phyloP scores from a whole-genome alignment of 92 coral and sea anemone species.

The Siderastrea siderea region DNA sequence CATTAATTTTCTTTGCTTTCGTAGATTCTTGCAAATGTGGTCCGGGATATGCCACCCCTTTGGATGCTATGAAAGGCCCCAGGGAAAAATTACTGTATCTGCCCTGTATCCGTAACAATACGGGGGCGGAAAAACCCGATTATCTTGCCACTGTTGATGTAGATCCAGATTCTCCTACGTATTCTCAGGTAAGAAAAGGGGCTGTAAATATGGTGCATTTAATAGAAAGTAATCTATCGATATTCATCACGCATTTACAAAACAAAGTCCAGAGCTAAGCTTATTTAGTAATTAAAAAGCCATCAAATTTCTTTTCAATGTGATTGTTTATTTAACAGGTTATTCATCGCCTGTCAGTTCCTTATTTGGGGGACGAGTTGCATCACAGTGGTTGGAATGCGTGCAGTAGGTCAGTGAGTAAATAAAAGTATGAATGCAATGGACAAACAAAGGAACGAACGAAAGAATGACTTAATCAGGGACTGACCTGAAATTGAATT shows the following conservation, averaged over 20 bases:
- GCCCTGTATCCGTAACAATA: conserved; percentile 84
- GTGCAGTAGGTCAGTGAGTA: conserved; percentile 87
- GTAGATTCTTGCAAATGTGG: conserved; percentile 60
- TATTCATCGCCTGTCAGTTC: conserved; percentile 91
- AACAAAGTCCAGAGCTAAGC: not conserved
- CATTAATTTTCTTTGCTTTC: not conserved
- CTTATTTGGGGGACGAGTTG: conserved; percentile 87
- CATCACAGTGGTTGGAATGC: conserved; percentile 99
- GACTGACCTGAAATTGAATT: not conserved
- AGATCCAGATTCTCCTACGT: conserved; percentile 86
- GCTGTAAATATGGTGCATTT: not conserved
- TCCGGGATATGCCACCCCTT: conserved; percentile 94
- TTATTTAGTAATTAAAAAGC: not conserved
- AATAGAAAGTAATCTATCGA: not conserved
- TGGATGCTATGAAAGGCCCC: conserved; percentile 95
- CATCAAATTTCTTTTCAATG: not conserved
- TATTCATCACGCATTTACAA: no score
- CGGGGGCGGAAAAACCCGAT: conserved; percentile 87
- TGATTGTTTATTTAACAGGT: conserved; percentile 60
- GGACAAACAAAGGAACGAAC: not conserved
- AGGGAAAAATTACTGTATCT: conserved; percentile 91
- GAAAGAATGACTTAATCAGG: not conserved
- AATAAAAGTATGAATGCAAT: no score
- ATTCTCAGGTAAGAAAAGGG: conserved; percentile 73
- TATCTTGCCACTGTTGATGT: conserved; percentile 93